Evolutionary conservation across 2,113 vertebrate species (phyloP), one percentile per base, ranked within the genome.

Genomic region (Pica pica): DNA sequence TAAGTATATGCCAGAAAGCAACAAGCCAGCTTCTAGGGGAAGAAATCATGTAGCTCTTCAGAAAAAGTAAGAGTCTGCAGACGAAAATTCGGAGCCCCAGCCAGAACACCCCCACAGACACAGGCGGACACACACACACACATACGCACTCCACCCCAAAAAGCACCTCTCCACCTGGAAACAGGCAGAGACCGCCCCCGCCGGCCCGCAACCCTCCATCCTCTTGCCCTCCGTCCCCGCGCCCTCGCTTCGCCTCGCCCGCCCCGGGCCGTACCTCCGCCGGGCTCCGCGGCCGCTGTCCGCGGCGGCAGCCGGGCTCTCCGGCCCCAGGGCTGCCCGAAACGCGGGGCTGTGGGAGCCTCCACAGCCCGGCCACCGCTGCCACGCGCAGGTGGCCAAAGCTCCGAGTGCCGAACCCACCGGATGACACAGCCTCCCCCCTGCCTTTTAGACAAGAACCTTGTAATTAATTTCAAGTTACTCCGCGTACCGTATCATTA

Each of bases 401-500:
- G 90, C 89, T 90, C 89, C 80, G 77, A 90, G 73, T 64, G 93
- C 96, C 87, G 77, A 95, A 76, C 81, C 79, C 83, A 80, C 79
- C 93, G 89, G 94, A 94, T 60, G 95, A 96, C 96, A 79, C 87
- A 69, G 91, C 89, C 95, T 91, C 74, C 89, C 87, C 83, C 47
- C 71, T 41, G 89, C 95, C 94, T 94, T 70, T 57, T 91, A 97
- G 93, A 91, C 95, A 75, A 96, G 97, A 97, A 97, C 95, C 96
- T 97, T 83, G 55, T 93, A 74, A 97, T 98, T 97, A 97, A 97
- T 97, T 97, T 98, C 87, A 97, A 98, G 97, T 97, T 98, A 89
- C 94, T 96, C 94, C 22, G 47, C 94, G 94, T 53, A 95, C 75
- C 82, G 55, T 83, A 87, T 96, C 94, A 96, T 97, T 97, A 95